Evolutionary conservation across 2,888 invertebrate species (phyloP).

Genomic region (Lottia scabra): DNA sequence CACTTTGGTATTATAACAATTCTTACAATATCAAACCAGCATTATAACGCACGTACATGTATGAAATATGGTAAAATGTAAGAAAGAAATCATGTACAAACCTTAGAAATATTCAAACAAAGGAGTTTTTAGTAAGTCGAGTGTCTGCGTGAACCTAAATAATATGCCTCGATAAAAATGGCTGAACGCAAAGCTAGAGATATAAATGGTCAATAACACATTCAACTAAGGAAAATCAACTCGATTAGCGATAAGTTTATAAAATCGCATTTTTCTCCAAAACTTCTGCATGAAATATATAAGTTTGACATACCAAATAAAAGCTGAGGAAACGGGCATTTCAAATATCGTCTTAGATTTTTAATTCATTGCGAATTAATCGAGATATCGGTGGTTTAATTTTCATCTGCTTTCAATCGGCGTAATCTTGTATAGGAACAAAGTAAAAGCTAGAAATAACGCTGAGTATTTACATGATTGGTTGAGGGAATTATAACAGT

Average conservation of each 20-base stretch:
- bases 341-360: not conserved
- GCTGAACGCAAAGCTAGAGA: not conserved
- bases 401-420: not conserved
- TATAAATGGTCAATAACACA: constrained; percentile 3
- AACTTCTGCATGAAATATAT: not conserved
- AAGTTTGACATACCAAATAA: constrained; percentile 4
- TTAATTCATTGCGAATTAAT: not conserved
- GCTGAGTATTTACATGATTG: not conserved
- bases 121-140: not conserved
- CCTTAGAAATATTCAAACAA: not conserved
- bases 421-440: not conserved
- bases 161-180: constrained; percentile 4
- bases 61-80: no score
- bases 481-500: not conserved
- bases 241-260: not conserved
- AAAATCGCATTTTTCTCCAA: not conserved
- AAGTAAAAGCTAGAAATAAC: constrained; percentile 3
- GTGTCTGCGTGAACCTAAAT: not conserved
- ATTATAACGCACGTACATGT: no score
- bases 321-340: not conserved
- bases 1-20: no score
- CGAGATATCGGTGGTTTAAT: not conserved
- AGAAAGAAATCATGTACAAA: not conserved
- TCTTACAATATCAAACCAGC: no score
- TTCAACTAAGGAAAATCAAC: not conserved